Evolutionary conservation across 2,888 invertebrate species (phyloP).

Genomic region (Luperina testacea): DNA sequence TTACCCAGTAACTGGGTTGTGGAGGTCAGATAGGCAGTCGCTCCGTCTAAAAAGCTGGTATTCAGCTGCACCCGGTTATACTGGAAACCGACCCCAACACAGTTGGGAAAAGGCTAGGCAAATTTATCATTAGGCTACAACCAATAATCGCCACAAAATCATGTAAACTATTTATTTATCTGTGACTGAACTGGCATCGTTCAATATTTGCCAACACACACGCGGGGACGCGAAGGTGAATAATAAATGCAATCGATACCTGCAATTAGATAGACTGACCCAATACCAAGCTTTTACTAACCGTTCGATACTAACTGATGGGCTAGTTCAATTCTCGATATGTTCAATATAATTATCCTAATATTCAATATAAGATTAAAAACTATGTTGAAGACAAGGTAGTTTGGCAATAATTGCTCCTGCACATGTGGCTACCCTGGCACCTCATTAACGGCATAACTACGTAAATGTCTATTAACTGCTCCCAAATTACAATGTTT

Average conservation of each 20-base stretch:
- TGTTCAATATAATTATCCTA: no score
- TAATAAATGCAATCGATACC: slow-evolving; percentile 47
- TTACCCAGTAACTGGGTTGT: background rate
- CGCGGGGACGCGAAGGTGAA: slow-evolving; percentile 10
- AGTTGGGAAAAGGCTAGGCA: background rate
- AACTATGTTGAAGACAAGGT: no score
- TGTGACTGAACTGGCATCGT: background rate
- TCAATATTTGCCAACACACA: slow-evolving; percentile 1
- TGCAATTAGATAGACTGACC: slow-evolving; percentile 21
- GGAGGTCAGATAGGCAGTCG: no score
- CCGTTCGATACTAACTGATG: background rate
- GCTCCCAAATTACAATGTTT: no score
- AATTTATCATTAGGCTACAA: background rate
- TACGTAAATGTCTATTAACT: no score
- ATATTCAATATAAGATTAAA: no score
- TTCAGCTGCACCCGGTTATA: background rate
- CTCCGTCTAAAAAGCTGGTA: background rate
- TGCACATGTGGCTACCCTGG: no score
- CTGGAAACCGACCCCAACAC: background rate
- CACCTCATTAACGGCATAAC: no score
- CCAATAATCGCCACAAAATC: background rate
- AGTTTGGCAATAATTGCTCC: no score
- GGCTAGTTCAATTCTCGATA: background rate
- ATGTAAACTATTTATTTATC: slow-evolving; percentile 16
- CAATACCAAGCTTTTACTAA: background rate